Base-by-base conservation (phyloP, 1,140 invertebrate genomes). In the Hypothenemus hampei region DNA sequence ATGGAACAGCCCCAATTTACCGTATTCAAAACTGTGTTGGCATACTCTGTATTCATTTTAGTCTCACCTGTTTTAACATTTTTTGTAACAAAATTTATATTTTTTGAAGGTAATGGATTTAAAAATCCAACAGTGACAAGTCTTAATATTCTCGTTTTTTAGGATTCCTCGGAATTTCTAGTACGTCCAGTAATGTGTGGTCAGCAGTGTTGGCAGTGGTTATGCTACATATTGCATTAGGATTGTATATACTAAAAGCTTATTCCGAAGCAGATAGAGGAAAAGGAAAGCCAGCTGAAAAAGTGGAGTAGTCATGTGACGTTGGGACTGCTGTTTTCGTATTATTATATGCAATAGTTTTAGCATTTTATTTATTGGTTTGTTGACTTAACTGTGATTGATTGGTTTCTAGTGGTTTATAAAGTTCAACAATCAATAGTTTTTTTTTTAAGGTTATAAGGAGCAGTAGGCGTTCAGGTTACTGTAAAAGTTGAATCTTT, bases 171-270 rank as follows among this genome's bases (percentile, higher is more conserved):
- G 73, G 75, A 6, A 59, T 86, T 43, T 77, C 78, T 39, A 74
- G 77, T 24, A 69, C 86, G 29, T 72, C 77, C 11, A 85, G 82
- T 55, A 89, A 86, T 70, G 83, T 89, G 35, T 87, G 83, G 65
- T 80, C 86, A 11, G 86, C 86, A 33, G 78, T 84, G 16, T 76
- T 81, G 46, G 81, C 86, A 3, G 78, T 90, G 6, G 59, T 86
- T 2, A 78, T 84, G 10, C 69, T 90, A 29, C 86, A 90, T 66
- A 58, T 86, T 33, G 84, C 84, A 6, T 62, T 89, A 26, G 86
- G 81, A n/a, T 69, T 85, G 19, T 89, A 87, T 65, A 87, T 89
- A 66, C 86, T 84, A 60, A 78, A 76, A 62, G 86, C 86, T 1
- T 89, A 87, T 65, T 84, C 78, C 59, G 81, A 79, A n/a, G 63